Evolutionary conservation across 2,113 vertebrate genomes (phyloP).

Genomic region (Corydoras sp.): DNA sequence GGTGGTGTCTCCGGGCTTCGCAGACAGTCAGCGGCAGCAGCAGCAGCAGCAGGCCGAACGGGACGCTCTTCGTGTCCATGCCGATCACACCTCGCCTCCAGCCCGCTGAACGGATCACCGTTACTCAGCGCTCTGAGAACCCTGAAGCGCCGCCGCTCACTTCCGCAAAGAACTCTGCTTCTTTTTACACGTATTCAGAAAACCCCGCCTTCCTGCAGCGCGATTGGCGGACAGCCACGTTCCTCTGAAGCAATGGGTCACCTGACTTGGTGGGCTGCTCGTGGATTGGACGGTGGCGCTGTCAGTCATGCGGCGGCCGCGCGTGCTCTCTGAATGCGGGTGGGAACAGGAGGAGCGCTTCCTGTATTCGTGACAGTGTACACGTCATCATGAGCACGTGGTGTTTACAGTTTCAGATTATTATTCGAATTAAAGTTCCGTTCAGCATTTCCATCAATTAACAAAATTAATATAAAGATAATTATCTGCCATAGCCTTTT

Average conservation of each 20-base stretch:
- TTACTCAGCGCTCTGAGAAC: background rate
- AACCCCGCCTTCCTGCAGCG: background rate
- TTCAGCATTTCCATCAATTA: too few relatives aligned
- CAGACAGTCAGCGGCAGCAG: background rate
- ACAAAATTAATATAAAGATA: too few relatives aligned
- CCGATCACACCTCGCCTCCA: background rate
- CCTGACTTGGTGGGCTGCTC: background rate
- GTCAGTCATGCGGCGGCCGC: too few relatives aligned
- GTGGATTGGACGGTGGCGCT: too few relatives aligned
- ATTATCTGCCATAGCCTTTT: too few relatives aligned
- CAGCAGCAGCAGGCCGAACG: background rate
- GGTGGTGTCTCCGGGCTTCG: background rate
- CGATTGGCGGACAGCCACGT: background rate
- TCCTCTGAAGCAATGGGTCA: background rate
- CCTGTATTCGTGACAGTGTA: conserved; percentile 35
- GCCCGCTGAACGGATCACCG: background rate
- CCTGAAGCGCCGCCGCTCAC: background rate
- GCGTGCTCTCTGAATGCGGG: background rate
- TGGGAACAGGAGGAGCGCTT: conserved; percentile 17
- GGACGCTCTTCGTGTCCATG: background rate
- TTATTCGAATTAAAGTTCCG: too few relatives aligned
- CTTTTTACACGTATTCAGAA: background rate
- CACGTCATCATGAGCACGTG: conserved; percentile 30
- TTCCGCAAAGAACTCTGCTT: background rate
- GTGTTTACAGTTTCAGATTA: too few relatives aligned